Evolutionary conservation across 2,797 vertebrate species (phyloP).

Genomic region (Sciurus vulgaris): DNA sequence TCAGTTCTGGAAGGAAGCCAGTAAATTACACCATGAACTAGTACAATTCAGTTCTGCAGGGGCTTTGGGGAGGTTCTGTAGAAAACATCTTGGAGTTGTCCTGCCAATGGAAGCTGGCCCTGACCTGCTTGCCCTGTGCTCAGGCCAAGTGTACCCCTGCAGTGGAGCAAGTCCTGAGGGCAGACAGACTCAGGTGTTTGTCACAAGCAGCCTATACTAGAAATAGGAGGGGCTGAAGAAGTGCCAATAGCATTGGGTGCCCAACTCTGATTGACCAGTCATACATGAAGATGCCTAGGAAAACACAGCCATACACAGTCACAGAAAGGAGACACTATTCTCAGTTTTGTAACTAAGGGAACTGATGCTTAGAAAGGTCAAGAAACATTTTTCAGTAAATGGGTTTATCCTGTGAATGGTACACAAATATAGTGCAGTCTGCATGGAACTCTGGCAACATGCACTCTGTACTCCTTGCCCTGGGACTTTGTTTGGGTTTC

Average conservation of each 20-base stretch:
- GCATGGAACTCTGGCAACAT: neutral
- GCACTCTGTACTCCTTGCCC: neutral
- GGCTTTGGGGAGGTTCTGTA: neutral
- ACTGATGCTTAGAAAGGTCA: neutral
- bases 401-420: neutral
- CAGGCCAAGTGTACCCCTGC: neutral
- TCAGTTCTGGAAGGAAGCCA: neutral
- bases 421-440: neutral
- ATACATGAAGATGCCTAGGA: neutral
- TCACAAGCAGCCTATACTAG: neutral
- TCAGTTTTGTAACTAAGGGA: neutral
- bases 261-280: neutral
- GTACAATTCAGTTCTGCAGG: neutral
- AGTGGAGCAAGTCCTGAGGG: neutral
- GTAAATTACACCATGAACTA: neutral
- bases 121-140: neutral
- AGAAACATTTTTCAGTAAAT: neutral
- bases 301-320: neutral
- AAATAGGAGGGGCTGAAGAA: neutral
- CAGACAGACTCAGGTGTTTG: neutral
- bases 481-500: neutral
- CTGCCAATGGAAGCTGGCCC: neutral
- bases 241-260: neutral
- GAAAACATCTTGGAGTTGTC: neutral
- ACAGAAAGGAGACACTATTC: neutral